Evolutionary conservation across 1,140 invertebrate genomes (phyloP).

Genomic region (Heterodera carotae): DNA sequence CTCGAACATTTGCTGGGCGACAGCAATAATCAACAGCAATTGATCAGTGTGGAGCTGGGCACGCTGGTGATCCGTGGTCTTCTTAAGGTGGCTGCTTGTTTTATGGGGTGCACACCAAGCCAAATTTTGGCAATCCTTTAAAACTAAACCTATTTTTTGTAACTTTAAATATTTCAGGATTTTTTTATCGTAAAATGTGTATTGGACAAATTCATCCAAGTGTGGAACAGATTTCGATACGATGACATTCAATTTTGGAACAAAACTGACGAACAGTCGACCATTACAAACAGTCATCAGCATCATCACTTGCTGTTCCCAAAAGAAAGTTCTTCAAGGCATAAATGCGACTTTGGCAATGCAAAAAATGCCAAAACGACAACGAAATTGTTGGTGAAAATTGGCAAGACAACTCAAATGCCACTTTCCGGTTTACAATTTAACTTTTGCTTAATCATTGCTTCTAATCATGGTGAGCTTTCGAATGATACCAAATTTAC

Average conservation of each 20-base stretch:
- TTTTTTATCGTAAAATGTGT: constrained; percentile 20
- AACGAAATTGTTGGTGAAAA: constrained; percentile 41
- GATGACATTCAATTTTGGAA: constrained; percentile 1
- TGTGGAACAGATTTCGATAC: neutral
- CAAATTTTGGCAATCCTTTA: neutral
- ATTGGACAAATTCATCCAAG: neutral
- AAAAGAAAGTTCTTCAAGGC: neutral
- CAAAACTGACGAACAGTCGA: neutral
- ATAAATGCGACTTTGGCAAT: constrained; percentile 16
- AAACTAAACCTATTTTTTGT: neutral
- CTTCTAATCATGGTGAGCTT: no score
- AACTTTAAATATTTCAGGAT: constrained; percentile 13
- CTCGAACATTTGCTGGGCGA: constrained; percentile 17
- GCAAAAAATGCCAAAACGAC: constrained; percentile 2
- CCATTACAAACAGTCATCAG: neutral
- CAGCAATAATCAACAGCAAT: constrained; percentile 10
- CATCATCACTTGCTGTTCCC: constrained; percentile 11
- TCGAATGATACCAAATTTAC: no score
- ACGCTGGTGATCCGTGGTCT: neutral
- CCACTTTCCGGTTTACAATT: no score
- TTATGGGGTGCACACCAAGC: no score
- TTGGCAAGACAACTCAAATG: no score
- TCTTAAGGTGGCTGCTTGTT: constrained; percentile 4
- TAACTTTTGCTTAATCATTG: no score
- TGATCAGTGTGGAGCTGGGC: constrained; percentile 8